Conservation (phyloP, 1,140 invertebrate species). For the Armadillidium nasatum region DNA sequence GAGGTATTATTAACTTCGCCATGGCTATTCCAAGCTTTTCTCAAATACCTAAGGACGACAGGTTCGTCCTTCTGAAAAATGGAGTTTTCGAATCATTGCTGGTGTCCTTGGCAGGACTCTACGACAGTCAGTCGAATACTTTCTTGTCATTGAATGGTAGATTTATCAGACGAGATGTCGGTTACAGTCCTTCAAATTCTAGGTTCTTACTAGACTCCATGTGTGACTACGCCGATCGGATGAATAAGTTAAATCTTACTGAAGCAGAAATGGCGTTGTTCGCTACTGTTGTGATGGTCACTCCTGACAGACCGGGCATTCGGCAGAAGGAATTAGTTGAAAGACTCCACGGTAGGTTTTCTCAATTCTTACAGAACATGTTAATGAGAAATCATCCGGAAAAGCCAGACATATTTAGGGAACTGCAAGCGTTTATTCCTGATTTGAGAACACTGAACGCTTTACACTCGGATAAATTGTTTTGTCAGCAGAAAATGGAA, state of each 20-base stretch:
- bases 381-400: constrained; percentile 68
- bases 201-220: constrained; percentile 92
- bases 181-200: constrained; percentile 73
- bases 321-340: constrained; percentile 86
- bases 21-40: constrained; percentile 95
- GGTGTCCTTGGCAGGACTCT: constrained; percentile 88
- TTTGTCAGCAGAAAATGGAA: constrained; percentile 80
- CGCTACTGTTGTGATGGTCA: constrained; percentile 90
- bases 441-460: constrained; percentile 92
- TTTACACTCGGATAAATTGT: constrained; percentile 88
- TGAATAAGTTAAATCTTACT: constrained; percentile 80
- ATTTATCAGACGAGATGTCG: constrained; percentile 79
- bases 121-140: constrained; percentile 56
- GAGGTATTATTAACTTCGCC: constrained; percentile 95
- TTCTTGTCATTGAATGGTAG: constrained; percentile 91
- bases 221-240: constrained; percentile 88
- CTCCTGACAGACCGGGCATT: constrained; percentile 83
- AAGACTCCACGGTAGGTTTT: constrained; percentile 83
- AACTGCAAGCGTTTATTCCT: constrained; percentile 88
- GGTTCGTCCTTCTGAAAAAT: constrained; percentile 92
- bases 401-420: constrained; percentile 69
- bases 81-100: constrained; percentile 90
- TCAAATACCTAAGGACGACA: constrained; percentile 88
- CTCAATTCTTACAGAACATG: constrained; percentile 76
- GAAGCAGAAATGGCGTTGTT: constrained; percentile 91